phyloP scores from a whole-genome alignment of 2,888 invertebrate species.

The Mesorhabditis belari region DNA sequence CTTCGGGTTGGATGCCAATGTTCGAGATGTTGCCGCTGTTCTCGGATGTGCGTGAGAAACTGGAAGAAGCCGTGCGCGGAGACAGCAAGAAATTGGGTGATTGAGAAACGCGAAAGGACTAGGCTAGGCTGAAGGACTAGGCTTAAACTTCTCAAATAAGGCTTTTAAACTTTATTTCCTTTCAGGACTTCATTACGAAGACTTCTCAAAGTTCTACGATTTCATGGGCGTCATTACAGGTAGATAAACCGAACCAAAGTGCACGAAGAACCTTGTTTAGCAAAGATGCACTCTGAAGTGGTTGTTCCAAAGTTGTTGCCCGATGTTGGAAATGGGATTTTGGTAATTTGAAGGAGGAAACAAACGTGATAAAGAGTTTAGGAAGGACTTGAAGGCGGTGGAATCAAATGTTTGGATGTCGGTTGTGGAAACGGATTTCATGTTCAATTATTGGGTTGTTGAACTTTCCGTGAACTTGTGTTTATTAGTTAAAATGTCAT shows the following conservation, averaged over 20 bases:
- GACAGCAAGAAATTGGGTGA: not conserved
- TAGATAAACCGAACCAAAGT: too few relatives aligned
- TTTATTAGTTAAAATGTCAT: not conserved
- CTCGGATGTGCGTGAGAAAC: not conserved
- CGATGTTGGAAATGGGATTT: not conserved
- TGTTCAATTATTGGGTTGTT: conserved; percentile 12
- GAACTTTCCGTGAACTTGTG: not conserved
- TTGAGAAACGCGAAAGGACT: too few relatives aligned
- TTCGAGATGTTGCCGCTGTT: not conserved
- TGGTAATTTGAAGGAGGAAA: not conserved
- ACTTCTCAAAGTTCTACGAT: conserved; percentile 26
- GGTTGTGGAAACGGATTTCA: conserved; percentile 45
- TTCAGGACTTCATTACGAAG: conserved; percentile 18
- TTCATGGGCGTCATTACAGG: too few relatives aligned
- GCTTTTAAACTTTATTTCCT: not conserved
- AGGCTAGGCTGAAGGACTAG: not conserved
- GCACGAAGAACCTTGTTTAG: not conserved
- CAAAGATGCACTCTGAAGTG: not conserved
- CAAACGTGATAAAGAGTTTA: not conserved
- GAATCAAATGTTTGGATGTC: conserved; percentile 32
- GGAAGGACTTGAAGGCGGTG: conserved; percentile 17
- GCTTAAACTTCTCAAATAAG: not conserved
- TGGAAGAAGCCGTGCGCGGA: not conserved
- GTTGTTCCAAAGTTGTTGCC: not conserved
- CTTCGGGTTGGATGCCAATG: too few relatives aligned